These are phyloP conservation scores for Cyprinella venusta DNA, from an alignment of 2,797 vertebrate genomes.

Conservation along the genomic window DNA sequence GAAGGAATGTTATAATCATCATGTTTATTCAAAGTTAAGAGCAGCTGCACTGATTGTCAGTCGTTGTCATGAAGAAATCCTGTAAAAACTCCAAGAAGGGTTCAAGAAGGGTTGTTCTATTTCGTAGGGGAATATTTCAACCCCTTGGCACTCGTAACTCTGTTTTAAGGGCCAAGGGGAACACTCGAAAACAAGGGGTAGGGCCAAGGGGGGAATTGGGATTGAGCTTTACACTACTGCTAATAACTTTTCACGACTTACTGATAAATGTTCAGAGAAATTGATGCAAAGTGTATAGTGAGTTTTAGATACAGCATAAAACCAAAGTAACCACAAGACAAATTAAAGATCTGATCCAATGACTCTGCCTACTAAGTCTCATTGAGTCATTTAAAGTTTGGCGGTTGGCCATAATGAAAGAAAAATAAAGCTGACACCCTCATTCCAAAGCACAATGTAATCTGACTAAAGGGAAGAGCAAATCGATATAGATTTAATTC, in stretches of 20 bases:
- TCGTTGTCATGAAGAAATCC: too few species aligned
- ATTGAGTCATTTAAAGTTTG: constrained; percentile 52
- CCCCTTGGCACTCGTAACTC: too few species aligned
- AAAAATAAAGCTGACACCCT: constrained; percentile 59
- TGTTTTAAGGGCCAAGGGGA: too few species aligned
- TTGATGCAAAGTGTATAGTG: background rate
- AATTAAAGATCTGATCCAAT: constrained; percentile 47
- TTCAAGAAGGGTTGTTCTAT: too few species aligned
- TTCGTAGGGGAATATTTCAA: too few species aligned
- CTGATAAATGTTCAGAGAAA: background rate
- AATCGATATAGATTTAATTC: constrained; percentile 65
- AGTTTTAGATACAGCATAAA: constrained; percentile 35
- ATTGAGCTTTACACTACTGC: too few species aligned
- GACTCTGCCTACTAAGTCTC: constrained; percentile 40
- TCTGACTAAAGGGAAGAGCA: constrained; percentile 56
- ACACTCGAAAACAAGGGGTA: too few species aligned
- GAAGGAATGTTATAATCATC: too few species aligned
- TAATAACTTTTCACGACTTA: background rate
- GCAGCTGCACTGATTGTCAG: too few species aligned
- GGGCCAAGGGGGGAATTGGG: too few species aligned
- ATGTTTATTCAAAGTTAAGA: too few species aligned
- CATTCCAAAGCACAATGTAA: constrained; percentile 57
- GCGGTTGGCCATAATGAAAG: constrained; percentile 52
- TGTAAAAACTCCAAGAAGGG: too few species aligned
- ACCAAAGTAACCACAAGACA: constrained; percentile 27